phyloP scores from a whole-genome alignment of 2,888 invertebrate genomes.

The Disparrhopalites patrizii region DNA sequence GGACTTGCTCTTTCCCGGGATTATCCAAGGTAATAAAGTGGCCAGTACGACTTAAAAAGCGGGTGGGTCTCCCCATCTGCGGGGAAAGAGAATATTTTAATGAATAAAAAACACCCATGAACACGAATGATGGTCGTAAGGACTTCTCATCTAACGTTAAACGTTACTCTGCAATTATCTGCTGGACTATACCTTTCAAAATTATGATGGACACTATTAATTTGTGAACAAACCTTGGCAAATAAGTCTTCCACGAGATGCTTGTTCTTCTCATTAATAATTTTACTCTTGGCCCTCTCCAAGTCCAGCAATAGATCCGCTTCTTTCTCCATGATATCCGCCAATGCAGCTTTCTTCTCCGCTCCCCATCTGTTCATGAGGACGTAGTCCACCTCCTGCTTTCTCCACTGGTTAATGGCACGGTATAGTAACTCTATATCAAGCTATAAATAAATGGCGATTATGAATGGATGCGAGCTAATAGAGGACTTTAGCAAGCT shows the following conservation, averaged over 20 bases:
- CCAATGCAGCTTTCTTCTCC: conserved; percentile 45
- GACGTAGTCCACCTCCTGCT: conserved; percentile 44
- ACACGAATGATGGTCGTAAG: too few species aligned
- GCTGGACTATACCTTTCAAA: too few species aligned
- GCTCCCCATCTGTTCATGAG: conserved; percentile 44
- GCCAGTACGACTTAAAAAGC: conserved; percentile 71
- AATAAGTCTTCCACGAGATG: conserved; percentile 18
- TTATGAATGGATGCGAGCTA: too few species aligned
- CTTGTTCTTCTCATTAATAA: conserved; percentile 32
- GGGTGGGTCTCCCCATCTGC: conserved; percentile 58
- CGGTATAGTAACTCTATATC: conserved; percentile 44
- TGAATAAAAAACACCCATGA: background rate
- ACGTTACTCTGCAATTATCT: too few species aligned
- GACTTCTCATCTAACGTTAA: too few species aligned
- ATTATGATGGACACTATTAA: too few species aligned
- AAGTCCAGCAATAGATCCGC: conserved; percentile 42
- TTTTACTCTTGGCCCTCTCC: conserved; percentile 39
- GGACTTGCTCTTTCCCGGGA: conserved; percentile 71
- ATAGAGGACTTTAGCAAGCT: too few species aligned
- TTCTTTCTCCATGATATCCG: conserved; percentile 44
- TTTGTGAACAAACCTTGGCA: conserved; percentile 29
- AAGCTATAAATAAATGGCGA: too few species aligned
- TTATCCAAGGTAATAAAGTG: conserved; percentile 72
- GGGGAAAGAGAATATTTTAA: conserved; percentile 3
- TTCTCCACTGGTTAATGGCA: conserved; percentile 45